A percentile compares a stretch with the other conserved stretches of the same genome.
phyloP scores from a whole-genome alignment of 2,888 invertebrate genomes.

The Linhomoeus sp. region DNA sequence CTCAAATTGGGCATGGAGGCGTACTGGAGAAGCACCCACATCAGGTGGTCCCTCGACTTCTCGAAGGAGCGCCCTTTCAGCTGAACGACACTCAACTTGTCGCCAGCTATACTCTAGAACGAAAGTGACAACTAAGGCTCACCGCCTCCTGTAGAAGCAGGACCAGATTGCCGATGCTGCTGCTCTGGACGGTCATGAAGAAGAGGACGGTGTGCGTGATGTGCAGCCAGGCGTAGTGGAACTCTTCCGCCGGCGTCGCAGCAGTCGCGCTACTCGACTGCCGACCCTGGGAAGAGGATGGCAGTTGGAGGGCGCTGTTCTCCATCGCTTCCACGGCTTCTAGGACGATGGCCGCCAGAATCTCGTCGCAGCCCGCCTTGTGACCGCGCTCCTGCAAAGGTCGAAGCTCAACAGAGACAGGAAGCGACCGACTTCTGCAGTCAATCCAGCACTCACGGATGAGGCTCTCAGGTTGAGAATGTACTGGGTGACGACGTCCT shows the following conservation, averaged over 20 bases:
- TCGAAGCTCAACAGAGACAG: too few species aligned
- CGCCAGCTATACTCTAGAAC: not conserved
- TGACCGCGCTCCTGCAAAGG: not conserved
- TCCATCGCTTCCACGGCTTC: constrained; percentile 15
- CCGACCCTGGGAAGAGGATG: too few species aligned
- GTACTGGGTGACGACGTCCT: too few species aligned
- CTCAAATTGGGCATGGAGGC: too few species aligned
- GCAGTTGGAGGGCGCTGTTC: constrained; percentile 12
- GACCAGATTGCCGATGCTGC: constrained; percentile 76
- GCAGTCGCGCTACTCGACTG: too few species aligned
- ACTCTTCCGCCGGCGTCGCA: too few species aligned
- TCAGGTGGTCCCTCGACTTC: constrained; percentile 80
- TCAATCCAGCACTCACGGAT: too few species aligned
- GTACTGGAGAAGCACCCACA: constrained; percentile 66
- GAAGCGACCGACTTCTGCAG: too few species aligned
- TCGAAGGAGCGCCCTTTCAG: constrained; percentile 26
- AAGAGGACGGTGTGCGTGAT: constrained; percentile 81
- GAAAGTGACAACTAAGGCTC: too few species aligned
- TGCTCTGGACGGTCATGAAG: constrained; percentile 78
- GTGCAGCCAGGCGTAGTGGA: constrained; percentile 52
- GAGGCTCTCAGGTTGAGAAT: too few species aligned
- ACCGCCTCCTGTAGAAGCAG: constrained; percentile 65
- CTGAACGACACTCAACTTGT: constrained; percentile 2
- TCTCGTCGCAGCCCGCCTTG: not conserved
- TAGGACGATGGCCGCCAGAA: not conserved